Conservation (phyloP, 2,797 vertebrate species). For the Dallia pectoralis region DNA sequence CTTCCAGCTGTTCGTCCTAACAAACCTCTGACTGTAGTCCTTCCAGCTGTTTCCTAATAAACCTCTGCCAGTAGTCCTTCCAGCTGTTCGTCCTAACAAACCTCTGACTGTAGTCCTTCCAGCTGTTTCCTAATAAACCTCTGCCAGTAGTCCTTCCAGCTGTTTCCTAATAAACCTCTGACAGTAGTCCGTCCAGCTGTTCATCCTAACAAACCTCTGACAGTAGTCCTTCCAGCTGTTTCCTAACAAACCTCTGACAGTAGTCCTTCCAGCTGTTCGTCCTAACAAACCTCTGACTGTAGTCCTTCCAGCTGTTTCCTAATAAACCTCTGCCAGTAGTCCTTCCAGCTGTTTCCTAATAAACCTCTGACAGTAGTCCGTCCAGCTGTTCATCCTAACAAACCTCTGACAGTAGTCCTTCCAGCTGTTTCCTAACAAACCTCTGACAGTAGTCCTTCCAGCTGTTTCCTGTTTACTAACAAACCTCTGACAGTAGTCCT, state of each 20-base stretch:
- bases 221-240: conserved; percentile 86
- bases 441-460: conserved; percentile 87
- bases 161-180: conserved; percentile 90
- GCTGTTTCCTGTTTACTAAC: conserved; percentile 88
- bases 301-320: conserved; percentile 89
- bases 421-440: conserved; percentile 90
- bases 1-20: conserved; percentile 88
- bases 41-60: conserved; percentile 87
- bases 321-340: conserved; percentile 85
- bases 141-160: conserved; percentile 84
- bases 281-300: conserved; percentile 86
- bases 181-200: conserved; percentile 86
- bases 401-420: conserved; percentile 88
- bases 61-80: conserved; percentile 89
- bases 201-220: conserved; percentile 88
- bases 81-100: conserved; percentile 85
- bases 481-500: conserved; percentile 86
- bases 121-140: conserved; percentile 93
- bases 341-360: conserved; percentile 90
- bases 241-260: conserved; percentile 89
- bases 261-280: conserved; percentile 86
- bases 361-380: conserved; percentile 86
- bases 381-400: conserved; percentile 88
- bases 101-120: conserved; percentile 87
- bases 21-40: conserved; percentile 87